A percentile compares a stretch with the other conserved stretches of the same genome.
phyloP scores from a whole-genome alignment of 2,113 vertebrate genomes.

The Notothenia rossii region DNA sequence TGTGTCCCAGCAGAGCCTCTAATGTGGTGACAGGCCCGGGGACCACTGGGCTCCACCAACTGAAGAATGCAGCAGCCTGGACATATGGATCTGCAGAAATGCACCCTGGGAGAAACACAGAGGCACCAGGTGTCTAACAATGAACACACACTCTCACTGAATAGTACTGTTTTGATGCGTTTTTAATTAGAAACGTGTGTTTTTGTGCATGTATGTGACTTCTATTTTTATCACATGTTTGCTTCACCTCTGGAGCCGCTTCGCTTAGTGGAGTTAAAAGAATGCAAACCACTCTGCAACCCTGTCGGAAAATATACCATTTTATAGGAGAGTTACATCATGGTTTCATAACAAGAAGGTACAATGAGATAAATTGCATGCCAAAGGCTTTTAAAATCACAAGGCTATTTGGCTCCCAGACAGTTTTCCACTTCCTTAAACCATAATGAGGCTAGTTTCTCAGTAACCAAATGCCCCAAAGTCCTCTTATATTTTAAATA shows the following conservation, averaged over 20 bases:
- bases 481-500: constrained; percentile 70
- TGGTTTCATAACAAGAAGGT: constrained; percentile 71
- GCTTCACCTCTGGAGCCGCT: constrained; percentile 26
- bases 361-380: constrained; percentile 71
- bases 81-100: constrained; percentile 62
- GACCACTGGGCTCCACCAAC: constrained; percentile 63
- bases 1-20: constrained; percentile 77
- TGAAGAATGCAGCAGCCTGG: constrained; percentile 52
- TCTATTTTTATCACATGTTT: constrained; percentile 17
- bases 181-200: constrained; percentile 54
- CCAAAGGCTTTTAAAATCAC: constrained; percentile 76
- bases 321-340: constrained; percentile 75
- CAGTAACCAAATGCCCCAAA: constrained; percentile 73
- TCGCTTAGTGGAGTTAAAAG: constrained; percentile 43
- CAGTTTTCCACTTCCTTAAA: constrained; percentile 80
- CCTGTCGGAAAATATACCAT: constrained; percentile 74
- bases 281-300: constrained; percentile 44
- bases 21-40: constrained; percentile 75
- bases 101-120: constrained; percentile 62
- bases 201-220: neutral
- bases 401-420: constrained; percentile 70
- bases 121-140: constrained; percentile 62
- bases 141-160: constrained; percentile 15
- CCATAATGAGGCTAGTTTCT: constrained; percentile 77
- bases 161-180: constrained; percentile 27